Percentiles rank a stretch among this genome's conserved stretches.
Conservation (phyloP, 1,140 invertebrate genomes). For the Hylaeus volcanicus region DNA sequence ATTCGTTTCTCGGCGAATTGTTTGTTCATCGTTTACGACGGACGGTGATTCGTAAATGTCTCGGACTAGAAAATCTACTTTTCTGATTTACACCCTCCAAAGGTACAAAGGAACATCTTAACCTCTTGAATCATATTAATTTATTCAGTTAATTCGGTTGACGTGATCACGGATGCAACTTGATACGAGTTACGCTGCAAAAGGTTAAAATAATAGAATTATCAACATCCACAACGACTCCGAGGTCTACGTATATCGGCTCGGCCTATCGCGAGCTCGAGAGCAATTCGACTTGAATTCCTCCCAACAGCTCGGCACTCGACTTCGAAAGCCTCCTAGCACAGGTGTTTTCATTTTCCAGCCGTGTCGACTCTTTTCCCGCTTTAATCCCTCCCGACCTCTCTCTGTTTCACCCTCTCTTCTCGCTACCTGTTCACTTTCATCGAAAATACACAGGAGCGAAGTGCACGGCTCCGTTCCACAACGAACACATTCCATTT, state of each 20-base stretch:
- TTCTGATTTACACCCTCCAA: not conserved
- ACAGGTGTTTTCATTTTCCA: slow-evolving; percentile 7
- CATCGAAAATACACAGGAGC: not conserved
- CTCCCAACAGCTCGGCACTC: not conserved
- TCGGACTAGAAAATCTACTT: not conserved
- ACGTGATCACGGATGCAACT: too few species aligned
- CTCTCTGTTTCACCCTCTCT: not conserved
- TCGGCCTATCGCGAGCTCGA: not conserved
- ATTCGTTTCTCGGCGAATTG: slow-evolving; percentile 12
- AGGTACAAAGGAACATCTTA: not conserved
- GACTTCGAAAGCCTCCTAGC: not conserved
- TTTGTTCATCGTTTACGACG: too few species aligned
- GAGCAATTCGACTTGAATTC: slow-evolving; percentile 15
- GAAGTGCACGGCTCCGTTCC: not conserved
- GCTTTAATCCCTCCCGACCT: not conserved
- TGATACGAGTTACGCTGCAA: too few species aligned
- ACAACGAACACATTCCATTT: not conserved
- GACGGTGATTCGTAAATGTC: slow-evolving; percentile 19
- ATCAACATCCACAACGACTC: too few species aligned
- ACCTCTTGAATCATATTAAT: too few species aligned
- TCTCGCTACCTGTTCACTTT: slow-evolving; percentile 20
- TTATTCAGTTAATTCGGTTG: too few species aligned
- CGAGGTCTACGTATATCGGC: not conserved
- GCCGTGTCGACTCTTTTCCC: not conserved
- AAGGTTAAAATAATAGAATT: too few species aligned